Conservation (phyloP, 2,888 invertebrate genomes). For the Malthinus seriepunctatus region DNA sequence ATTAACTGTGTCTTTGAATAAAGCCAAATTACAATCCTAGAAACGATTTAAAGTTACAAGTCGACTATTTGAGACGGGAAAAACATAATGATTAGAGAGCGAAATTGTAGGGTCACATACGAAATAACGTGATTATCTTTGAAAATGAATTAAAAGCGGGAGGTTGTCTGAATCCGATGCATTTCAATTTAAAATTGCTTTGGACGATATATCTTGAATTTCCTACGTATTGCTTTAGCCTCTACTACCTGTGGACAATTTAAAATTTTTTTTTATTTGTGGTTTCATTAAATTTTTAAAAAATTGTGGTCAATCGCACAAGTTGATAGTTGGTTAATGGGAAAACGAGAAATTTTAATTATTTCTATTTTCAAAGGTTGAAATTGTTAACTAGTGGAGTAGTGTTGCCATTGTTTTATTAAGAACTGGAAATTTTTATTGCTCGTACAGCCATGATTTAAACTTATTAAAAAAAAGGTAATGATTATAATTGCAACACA, state of each 20-base stretch:
- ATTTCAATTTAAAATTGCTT: not conserved
- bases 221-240: not conserved
- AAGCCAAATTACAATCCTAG: slow-evolving; percentile 26
- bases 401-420: slow-evolving; percentile 39
- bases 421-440: slow-evolving; percentile 25
- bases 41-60: slow-evolving; percentile 28
- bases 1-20: slow-evolving; percentile 27
- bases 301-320: no score
- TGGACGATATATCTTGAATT: not conserved
- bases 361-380: not conserved
- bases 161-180: slow-evolving; percentile 11
- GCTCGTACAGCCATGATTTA: slow-evolving; percentile 23
- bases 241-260: no score
- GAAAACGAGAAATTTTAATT: no score
- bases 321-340: no score
- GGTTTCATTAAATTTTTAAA: no score
- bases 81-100: slow-evolving; percentile 31
- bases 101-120: slow-evolving; percentile 34
- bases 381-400: slow-evolving; percentile 28
- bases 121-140: slow-evolving; percentile 34
- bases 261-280: not conserved
- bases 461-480: slow-evolving; percentile 36
- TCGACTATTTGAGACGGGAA: slow-evolving; percentile 17
- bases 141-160: slow-evolving; percentile 35
- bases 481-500: slow-evolving; percentile 45